Evolutionary conservation across 2,797 vertebrate species (phyloP).

Genomic region (Steatocranus sp.): DNA sequence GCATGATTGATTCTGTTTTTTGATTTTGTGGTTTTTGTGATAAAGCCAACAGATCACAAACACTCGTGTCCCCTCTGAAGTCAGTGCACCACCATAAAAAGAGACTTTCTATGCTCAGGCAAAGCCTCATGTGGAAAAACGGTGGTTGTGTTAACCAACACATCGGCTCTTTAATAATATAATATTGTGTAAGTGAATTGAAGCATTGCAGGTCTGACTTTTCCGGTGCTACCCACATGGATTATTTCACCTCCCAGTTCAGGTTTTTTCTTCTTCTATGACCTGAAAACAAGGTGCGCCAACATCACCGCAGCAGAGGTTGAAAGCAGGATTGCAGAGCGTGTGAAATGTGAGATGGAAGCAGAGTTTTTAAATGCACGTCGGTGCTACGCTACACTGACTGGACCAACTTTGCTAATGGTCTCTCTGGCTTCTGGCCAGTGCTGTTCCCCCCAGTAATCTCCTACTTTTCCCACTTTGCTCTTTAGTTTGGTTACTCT

Average conservation of each 20-base stretch:
- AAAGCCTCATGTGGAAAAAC: not conserved
- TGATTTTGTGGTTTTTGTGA: not conserved
- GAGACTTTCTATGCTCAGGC: not conserved
- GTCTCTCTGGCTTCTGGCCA: slow-evolving; percentile 35
- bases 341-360: slow-evolving; percentile 29
- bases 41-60: not conserved
- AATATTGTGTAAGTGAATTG: not conserved
- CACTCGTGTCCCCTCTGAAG: not conserved
- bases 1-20: not conserved
- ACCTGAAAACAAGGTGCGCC: not conserved
- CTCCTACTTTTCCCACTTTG: not conserved
- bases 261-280: not conserved
- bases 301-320: not conserved
- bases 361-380: not conserved
- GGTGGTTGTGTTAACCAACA: not conserved
- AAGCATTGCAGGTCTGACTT: not conserved
- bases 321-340: not conserved
- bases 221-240: not conserved
- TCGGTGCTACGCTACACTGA: slow-evolving; percentile 16
- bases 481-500: not conserved
- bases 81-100: not conserved
- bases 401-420: slow-evolving; percentile 27
- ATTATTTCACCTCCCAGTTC: not conserved
- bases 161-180: not conserved
- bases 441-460: not conserved